Base-by-base conservation (phyloP, 2,797 vertebrate species). In the Phoeniculus purpureus region DNA sequence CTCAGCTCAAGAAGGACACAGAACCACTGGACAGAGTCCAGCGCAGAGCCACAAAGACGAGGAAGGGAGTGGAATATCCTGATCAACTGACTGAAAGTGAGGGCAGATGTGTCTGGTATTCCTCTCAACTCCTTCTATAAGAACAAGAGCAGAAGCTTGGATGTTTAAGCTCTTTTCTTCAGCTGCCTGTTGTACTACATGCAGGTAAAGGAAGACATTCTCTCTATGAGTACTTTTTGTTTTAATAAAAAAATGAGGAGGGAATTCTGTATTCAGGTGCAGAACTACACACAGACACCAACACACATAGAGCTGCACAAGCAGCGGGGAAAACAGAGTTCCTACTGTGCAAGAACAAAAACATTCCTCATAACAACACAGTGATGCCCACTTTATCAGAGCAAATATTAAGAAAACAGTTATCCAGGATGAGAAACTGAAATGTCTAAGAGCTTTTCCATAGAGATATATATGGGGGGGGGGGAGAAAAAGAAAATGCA, bases 251-350 rank as follows among this genome's bases (percentile, higher is more conserved):
- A 56, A 50, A 1, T 11, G 5, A 4, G 51, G 55, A 67, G 10
- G 31, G 26, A 80, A 71, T 75, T 81, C 32, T 23, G 12, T 52
- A 62, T 60, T 70, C 2, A 2, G 90, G 43, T 20, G 40, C 40
- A 47, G 3, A 7, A 11, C 51, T 3, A 1, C 47, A 70, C 14
- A 65, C 12, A 40, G 51, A 71, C 8, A 56, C 8, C 0, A 0
- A 8, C 29, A 27, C 65, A 11, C 1, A 5, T 8, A 64, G 18
- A 67, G 40, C 61, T 66, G 21, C 47, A 1, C 15, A 73, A 58
- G 67, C 7, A 51, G 54, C 2, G 7, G n/a, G 26, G 10, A 6
- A 58, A 87, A 86, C 2, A 68, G 20, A 0, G 2, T 10, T 71
- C 32, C 27, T 47, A 9, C 45, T 66, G 65, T 32, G 40, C 40